A percentile compares a stretch with the other conserved stretches of the same genome.
Evolutionary conservation across 2,888 invertebrate species (phyloP).

Genomic region (Aspidiotus rigidus): DNA sequence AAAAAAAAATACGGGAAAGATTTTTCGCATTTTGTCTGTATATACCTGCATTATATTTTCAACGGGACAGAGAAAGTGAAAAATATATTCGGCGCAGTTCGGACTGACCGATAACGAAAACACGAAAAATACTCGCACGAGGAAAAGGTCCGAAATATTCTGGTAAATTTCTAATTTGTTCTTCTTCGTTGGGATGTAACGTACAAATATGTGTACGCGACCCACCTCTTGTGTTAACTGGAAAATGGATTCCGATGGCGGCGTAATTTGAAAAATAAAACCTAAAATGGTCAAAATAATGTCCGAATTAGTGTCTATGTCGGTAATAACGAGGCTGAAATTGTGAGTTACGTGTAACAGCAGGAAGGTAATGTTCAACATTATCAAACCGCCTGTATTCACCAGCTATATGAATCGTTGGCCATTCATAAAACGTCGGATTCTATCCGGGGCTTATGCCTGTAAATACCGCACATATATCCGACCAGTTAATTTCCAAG

Average conservation of each 20-base stretch:
- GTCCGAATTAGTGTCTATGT: slow-evolving; percentile 25
- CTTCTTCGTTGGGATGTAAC: neutral
- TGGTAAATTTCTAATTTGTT: neutral
- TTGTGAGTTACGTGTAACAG: slow-evolving; percentile 29
- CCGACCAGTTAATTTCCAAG: too few species aligned
- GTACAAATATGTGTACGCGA: too few species aligned
- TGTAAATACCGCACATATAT: slow-evolving; percentile 1
- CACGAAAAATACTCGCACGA: too few species aligned
- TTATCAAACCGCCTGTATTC: slow-evolving; percentile 29
- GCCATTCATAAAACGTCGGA: slow-evolving; percentile 32
- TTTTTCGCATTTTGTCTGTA: too few species aligned
- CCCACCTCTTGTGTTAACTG: too few species aligned
- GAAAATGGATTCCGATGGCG: too few species aligned
- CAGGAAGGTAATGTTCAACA: slow-evolving; percentile 32
- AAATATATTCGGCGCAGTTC: too few species aligned
- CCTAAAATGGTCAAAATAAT: slow-evolving; percentile 31
- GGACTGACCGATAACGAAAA: too few species aligned
- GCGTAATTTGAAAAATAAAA: slow-evolving; percentile 26
- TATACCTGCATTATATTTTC: too few species aligned
- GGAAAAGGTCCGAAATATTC: neutral
- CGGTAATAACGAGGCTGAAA: slow-evolving; percentile 28
- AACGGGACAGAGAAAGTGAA: too few species aligned
- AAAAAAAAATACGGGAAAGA: too few species aligned
- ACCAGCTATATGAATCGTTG: slow-evolving; percentile 27
- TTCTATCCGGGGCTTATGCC: slow-evolving; percentile 29